Percentiles rank a stretch among this genome's conserved stretches.
Conservation (phyloP, 2,797 vertebrate species). For the Euphonia xanthogaster region DNA sequence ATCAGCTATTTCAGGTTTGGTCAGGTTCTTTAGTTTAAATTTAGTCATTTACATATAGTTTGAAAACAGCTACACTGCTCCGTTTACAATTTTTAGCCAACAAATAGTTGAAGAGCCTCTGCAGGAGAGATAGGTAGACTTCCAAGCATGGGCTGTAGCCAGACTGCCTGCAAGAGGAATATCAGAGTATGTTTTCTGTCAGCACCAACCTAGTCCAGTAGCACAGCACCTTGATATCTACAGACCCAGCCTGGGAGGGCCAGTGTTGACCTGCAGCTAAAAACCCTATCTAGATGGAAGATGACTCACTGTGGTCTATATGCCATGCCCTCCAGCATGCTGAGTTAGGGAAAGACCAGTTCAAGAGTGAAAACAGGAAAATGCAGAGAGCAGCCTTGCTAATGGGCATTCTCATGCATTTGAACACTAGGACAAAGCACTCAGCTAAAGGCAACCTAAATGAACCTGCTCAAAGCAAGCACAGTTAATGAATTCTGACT, state of each 20-base stretch:
- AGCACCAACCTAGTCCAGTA: background rate
- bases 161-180: background rate
- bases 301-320: fast-evolving
- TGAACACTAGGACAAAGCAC: background rate
- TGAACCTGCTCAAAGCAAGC: background rate
- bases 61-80: background rate
- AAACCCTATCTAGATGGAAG: background rate
- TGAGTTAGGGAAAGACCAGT: background rate
- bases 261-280: background rate
- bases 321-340: background rate
- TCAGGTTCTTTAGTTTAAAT: background rate
- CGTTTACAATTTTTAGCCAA: background rate
- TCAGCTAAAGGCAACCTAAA: background rate
- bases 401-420: background rate
- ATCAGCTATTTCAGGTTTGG: background rate
- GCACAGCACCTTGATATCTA: background rate
- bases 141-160: background rate
- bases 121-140: background rate
- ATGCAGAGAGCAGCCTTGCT: background rate
- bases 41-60: background rate
- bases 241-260: background rate
- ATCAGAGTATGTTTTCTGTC: background rate
- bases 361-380: background rate
- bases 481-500: background rate
- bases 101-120: background rate